Base-by-base conservation (phyloP, 2,113 vertebrate genomes). In the Odocoileus hemionus region DNA sequence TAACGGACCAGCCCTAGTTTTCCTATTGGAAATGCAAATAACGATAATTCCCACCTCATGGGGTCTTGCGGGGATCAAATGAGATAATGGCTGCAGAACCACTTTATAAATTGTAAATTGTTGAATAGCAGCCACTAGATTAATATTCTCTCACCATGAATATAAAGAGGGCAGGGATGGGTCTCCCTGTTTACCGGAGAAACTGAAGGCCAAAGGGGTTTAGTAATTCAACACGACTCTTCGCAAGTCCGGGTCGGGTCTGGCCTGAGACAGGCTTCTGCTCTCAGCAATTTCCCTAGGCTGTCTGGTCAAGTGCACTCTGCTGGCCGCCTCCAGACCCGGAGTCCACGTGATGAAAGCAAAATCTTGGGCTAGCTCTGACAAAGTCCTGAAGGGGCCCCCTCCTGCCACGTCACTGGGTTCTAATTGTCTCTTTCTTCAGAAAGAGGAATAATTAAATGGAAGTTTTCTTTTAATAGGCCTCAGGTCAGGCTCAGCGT, bases 361-460 rank as follows among this genome's bases (percentile, higher is more conserved):
- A 83, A 93, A 94, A 61, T 95, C 86, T 30, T 54, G 57, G 64
- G 52, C 54, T 30, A 58, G 89, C 36, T 76, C 70, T 76, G 70
- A 43, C 23, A 26, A 43, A 43, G 39, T 43, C 70, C 39, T 26
- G 70, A 14, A 25, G 12, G 26, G 70, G 12, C 11, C 5, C 86
- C 61, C 17, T 89, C 36, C 60, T 94, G 93, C 67, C 85, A 43
- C 91, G 91, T 97, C 43, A 6, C 87, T 88, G 83, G 60, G n/a
- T 78, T 93, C 94, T 97, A 97, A 97, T 91, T 92, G 89, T 93
- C 25, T 97, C 86, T 95, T 93, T 83, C 50, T 95, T 97, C 83
- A 97, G 88, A 94, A 96, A 89, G 85, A 74, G 82, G 30, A 97
- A 97, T 97, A 96, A 98, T 97, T 97, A 97, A 98, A 91, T 45